Conservation (phyloP, 2,888 invertebrate genomes). For the Geotrupes spiniger region DNA sequence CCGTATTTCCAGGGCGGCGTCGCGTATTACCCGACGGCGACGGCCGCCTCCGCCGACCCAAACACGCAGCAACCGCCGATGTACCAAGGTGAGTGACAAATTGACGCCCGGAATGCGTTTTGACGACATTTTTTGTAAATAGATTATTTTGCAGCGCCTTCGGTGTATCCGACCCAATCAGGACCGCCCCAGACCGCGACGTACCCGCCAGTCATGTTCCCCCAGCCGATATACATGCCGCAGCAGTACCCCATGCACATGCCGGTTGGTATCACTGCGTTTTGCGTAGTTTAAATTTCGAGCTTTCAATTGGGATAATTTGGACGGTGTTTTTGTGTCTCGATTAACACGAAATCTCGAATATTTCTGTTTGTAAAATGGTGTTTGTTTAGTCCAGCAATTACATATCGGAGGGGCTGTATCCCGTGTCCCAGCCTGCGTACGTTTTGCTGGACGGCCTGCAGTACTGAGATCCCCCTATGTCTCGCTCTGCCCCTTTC, state of each 20-base stretch:
- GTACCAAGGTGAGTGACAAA: slow-evolving; percentile 42
- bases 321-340: no score
- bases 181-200: slow-evolving; percentile 46
- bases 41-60: slow-evolving; percentile 40
- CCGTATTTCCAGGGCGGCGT: slow-evolving; percentile 48
- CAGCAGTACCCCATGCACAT: slow-evolving; percentile 51
- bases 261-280: slow-evolving; percentile 43
- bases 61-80: slow-evolving; percentile 41
- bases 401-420: slow-evolving; percentile 55
- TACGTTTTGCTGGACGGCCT: slow-evolving; percentile 62
- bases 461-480: slow-evolving; percentile 58
- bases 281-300: no score
- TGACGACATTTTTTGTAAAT: neutral
- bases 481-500: slow-evolving; percentile 43
- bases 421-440: slow-evolving; percentile 59
- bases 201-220: slow-evolving; percentile 48
- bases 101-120: neutral
- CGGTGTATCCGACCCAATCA: slow-evolving; percentile 46
- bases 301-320: no score
- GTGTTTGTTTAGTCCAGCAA: slow-evolving; percentile 46
- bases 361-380: slow-evolving; percentile 14
- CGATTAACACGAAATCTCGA: no score
- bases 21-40: slow-evolving; percentile 42
- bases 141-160: slow-evolving; percentile 35
- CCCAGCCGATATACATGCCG: slow-evolving; percentile 49